Conservation (phyloP, 2,797 vertebrate species). For the Huso huso region DNA sequence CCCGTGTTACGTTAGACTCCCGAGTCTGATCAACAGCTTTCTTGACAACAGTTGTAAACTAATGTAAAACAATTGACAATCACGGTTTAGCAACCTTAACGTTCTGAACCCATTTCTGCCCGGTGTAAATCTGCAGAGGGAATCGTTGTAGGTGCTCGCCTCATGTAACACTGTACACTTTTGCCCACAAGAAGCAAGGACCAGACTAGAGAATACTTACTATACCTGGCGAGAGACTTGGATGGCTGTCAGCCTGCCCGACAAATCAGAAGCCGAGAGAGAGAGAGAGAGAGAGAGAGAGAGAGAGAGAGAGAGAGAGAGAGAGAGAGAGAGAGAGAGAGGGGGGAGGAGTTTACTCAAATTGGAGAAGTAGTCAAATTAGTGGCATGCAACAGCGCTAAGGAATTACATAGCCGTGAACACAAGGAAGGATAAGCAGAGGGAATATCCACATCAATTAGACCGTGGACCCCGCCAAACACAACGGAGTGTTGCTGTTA, state of each 20-base stretch:
- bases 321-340: slow-evolving; percentile 35
- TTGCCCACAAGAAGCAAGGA: too few species aligned
- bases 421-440: slow-evolving; percentile 21
- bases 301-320: slow-evolving; percentile 25
- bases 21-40: too few species aligned
- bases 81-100: too few species aligned
- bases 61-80: too few species aligned
- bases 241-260: not conserved
- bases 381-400: slow-evolving; percentile 43
- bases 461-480: slow-evolving; percentile 5
- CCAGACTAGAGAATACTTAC: too few species aligned
- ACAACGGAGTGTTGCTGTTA: not conserved
- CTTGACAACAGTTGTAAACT: too few species aligned
- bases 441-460: slow-evolving; percentile 7
- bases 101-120: too few species aligned
- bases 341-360: slow-evolving; percentile 58
- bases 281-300: slow-evolving; percentile 21
- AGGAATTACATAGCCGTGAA: slow-evolving; percentile 33
- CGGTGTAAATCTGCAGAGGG: too few species aligned
- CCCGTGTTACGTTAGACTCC: too few species aligned
- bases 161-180: too few species aligned
- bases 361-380: slow-evolving; percentile 57
- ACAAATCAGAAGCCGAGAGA: not conserved
- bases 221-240: not conserved
- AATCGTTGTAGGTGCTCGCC: too few species aligned